Evolutionary conservation across 2,888 invertebrate genomes (phyloP), one percentile per base, ranked within the genome.

Genomic region (Aspidiotus destructor): DNA sequence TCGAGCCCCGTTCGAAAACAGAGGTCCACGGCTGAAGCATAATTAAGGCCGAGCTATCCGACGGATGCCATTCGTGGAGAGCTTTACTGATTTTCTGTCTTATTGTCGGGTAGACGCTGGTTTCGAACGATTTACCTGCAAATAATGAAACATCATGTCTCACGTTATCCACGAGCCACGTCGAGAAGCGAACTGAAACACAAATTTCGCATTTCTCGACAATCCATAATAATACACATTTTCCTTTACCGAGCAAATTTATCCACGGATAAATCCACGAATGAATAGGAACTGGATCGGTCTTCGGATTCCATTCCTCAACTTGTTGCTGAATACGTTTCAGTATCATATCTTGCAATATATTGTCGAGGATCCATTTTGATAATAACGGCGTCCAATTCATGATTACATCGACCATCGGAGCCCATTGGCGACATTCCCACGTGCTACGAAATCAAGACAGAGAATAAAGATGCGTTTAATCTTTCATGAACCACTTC

Each of bases 241-340:
- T 16, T 11, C 17, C 74, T 74, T 76, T 78, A 81, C 90, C 88
- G 76, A 96, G 84, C 8, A 92, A 78, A 0, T 88, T 87, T 70
- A 95, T 84, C 99, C 99, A 99, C 0, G 98, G 98, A 77, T 96
- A 87, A 71, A 97, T 86, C 99, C 99, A 99, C 7, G 88, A 85
- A 77, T 99, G 97, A 72, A 99, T 89, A 13, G 98, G 98, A 72
- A 94, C 85, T 0, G 91, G 90, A 77, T 99, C 98, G 0, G 89
- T 89, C 2, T 95, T 82, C 0, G 99, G 99, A 81, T 99, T 92
- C 99, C 99, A 98, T 67, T 83, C 84, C 58, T 89, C 84, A 0
- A 94, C 94, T 73, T 89, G 92, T 0, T 82, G 78, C 17, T 84
- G 80, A 52, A 91, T 77, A 54, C 85, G 82, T 0, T 93, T 92